Base-by-base conservation (phyloP, 2,888 invertebrate genomes). In the Epiperipatus broadwayi region DNA sequence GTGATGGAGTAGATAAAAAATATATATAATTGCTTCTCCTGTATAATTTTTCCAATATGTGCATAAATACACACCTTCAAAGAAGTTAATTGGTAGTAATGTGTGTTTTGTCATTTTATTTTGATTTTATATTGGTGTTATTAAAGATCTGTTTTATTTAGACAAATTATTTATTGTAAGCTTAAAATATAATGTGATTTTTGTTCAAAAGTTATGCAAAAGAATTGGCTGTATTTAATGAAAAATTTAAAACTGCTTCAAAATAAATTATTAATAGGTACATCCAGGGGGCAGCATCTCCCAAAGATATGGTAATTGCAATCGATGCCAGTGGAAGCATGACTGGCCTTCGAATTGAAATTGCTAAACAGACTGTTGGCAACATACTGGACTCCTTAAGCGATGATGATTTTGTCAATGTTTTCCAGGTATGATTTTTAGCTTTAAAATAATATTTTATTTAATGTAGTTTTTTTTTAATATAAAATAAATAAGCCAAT, bases 291-390 rank as follows among this genome's bases (percentile, higher is more conserved):
- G 87, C 95, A 1, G 89, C 93, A 0, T 89, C 89, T 52, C 87
- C 93, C 5, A 97, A 97, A 63, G 93, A 95, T 54, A 77, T 97
- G 49, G 73, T 97, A 20, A 87, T 99, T 42, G 66, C 99, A 39
- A 68, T 97, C 44, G 97, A 99, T 56, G 74, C 76, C 40, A 89
- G 91, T 35, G 97, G 97, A 14, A 93, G 91, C 15, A 97, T 97
- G 95, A 76, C 75, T 21, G 95, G 93, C 1, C 75, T 79, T 42
- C 68, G 78, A 45, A 72, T 80, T 52, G 84, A 87, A 61, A 89
- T 95, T 49, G 89, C 85, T 10, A 72, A 76, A 50, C 74, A 78
- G 52, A 93, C 93, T 1, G 75, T 93, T 16, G 69, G 73, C 41
- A 77, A 79, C 28, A 75, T 99, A 42, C 60, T 99, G 50, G 83